Base-by-base conservation (phyloP, 2,797 vertebrate genomes). In the Myotis pilosus region DNA sequence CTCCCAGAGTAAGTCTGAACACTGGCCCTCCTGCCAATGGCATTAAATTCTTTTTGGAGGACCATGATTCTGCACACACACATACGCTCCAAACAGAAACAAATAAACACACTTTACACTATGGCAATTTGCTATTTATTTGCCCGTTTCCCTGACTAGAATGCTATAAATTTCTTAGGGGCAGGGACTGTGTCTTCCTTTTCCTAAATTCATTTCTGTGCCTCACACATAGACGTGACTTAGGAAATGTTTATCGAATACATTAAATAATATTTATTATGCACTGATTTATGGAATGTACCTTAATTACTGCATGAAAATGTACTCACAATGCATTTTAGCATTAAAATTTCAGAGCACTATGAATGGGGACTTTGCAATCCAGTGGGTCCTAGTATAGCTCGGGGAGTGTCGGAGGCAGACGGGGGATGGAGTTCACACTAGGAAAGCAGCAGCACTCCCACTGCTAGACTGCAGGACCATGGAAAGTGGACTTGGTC, bases 361-460 rank as follows among this genome's bases (percentile, higher is more conserved):
- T 41, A 2, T 71, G 38, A 53, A 28, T 2, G 33, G 10, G 22
- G 28, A 71, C 44, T 62, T 44, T 62, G 28, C 60, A 83, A 23
- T 36, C 12, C 10, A 6, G n/a, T 17, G 19, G 20, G 30, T 41
- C 83, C 36, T 72, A 55, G 30, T 47, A 38, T 30, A 20, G 36
- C 79, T 66, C 2, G 2, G 12, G 44, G 53, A 15, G 6, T 12
- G 3, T 13, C 53, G 72, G 72, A 62, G 41, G 44, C 30, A 44
- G 72, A 51, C 44, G 0, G 41, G 41, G 33, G 25, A 2, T 10
- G 13, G 25, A 36, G 3, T 2, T 2, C 25, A 6, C 2, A 28
- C 1, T 10, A 19, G 23, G 51, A 76, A 84, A 69, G 28, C 23
- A 49, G 20, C 20, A 51, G 44, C 2, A 41, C 12, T 68, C 30